Base-by-base conservation (phyloP, 2,113 vertebrate genomes). In the Siniperca knerii region DNA sequence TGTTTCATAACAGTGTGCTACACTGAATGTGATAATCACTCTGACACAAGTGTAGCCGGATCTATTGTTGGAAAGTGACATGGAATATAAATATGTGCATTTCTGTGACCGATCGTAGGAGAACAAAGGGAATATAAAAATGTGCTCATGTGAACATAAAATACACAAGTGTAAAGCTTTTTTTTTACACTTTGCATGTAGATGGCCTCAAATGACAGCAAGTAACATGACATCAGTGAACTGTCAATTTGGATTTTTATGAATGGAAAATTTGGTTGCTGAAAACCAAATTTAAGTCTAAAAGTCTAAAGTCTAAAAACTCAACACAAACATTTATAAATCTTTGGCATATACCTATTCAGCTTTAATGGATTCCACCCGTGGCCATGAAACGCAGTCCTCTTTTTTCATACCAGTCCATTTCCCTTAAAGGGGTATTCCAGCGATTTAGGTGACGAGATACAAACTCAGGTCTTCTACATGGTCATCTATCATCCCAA, bases 21-120 rank as follows among this genome's bases (percentile, higher is more conserved):
- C 33, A 35, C 10, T 37, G n/a, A 61, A 81, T 66, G 61, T 72
- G 52, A 82, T 81, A 62, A 90, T 86, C 21, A 64, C 50, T 44
- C n/a, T 52, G 60, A 69, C 80, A 75, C 67, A 61, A 62, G 61
- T 71, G 74, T 25, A 23, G 65, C 33, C 61, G n/a, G 60, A 46
- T 66, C 64, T 60, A 13, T 75, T 80, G 54, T 68, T 54, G 35
- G 40, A 4, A 23, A 20, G 29, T 50, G 52, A 61, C 68, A 23
- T 11, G 20, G 58, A 58, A 58, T 40, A 37, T 50, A 67, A 79
- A 62, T 25, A 37, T 29, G 0, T 79, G 10, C 5, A 3, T 66
- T 48, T 44, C 1, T 37, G 33, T 54, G 35, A 25, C 12, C 5
- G n/a, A 44, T 42, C 8, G 11, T 16, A 60, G 46, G 21, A 42